Evolutionary conservation across 2,888 invertebrate genomes (phyloP).

Genomic region (Malthinus flaveolus): DNA sequence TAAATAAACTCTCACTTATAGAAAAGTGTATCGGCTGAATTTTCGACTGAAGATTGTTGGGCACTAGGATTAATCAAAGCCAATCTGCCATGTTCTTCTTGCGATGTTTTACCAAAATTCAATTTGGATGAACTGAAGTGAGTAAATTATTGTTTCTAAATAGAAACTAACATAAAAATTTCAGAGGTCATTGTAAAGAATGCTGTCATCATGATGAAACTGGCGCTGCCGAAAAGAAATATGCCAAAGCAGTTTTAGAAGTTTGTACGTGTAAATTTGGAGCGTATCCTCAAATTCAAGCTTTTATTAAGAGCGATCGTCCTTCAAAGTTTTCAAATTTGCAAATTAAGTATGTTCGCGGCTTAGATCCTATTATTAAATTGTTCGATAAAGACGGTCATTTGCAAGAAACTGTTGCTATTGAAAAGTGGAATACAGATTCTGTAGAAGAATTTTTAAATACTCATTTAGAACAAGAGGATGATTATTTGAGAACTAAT

Average conservation of each 20-base stretch:
- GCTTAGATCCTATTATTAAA: constrained; percentile 92
- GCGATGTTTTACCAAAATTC: constrained; percentile 80
- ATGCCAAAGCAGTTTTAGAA: constrained; percentile 89
- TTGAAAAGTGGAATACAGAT: constrained; percentile 99
- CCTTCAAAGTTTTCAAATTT: constrained; percentile 90
- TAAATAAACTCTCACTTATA: not conserved
- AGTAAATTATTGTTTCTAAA: constrained; percentile 31
- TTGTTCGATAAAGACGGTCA: constrained; percentile 83
- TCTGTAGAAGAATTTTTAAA: constrained; percentile 95
- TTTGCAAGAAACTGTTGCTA: constrained; percentile 86
- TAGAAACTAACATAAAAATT: not conserved
- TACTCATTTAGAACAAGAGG: constrained; percentile 74
- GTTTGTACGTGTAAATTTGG: constrained; percentile 99
- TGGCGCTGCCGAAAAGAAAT: constrained; percentile 69
- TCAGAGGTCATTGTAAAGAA: constrained; percentile 70
- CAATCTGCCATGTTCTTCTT: constrained; percentile 85
- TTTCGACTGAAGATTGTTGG: constrained; percentile 81
- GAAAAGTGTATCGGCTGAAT: constrained; percentile 39
- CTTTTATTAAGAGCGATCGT: constrained; percentile 93
- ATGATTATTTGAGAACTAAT: constrained; percentile 64
- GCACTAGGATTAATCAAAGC: constrained; percentile 83
- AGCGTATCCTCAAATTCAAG: constrained; percentile 97
- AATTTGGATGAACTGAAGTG: constrained; percentile 67
- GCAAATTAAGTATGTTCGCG: constrained; percentile 89
- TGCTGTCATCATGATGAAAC: constrained; percentile 80